Percentiles rank a stretch among this genome's conserved stretches.
Conservation (phyloP, 2,888 invertebrate species). For the Syrista parreyssii region DNA sequence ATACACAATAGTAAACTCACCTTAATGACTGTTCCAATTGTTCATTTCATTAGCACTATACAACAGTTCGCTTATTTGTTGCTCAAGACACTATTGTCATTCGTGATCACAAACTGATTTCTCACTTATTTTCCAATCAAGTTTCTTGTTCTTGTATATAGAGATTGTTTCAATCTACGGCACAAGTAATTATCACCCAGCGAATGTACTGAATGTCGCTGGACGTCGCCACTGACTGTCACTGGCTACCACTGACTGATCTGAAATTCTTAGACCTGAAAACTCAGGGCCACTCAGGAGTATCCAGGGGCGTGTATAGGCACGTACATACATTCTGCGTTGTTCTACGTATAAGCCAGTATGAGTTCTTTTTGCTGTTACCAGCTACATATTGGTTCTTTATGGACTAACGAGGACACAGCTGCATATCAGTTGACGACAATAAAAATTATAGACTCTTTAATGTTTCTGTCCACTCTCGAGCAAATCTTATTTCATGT, state of each 20-base stretch:
- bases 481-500: background rate
- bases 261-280: background rate
- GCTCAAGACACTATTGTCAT: background rate
- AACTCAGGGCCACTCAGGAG: background rate
- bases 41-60: background rate
- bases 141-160: background rate
- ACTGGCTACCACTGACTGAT: background rate
- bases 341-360: background rate
- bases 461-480: background rate
- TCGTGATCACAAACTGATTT: background rate
- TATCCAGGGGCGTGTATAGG: background rate
- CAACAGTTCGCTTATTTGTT: background rate
- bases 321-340: background rate
- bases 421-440: background rate
- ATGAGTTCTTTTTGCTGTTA: background rate
- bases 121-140: background rate
- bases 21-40: too few species aligned
- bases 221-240: background rate
- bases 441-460: background rate
- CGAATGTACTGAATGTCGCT: background rate
- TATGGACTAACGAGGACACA: background rate
- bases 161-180: background rate
- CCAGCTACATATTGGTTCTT: background rate
- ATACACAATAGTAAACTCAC: too few species aligned
- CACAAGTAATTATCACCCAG: background rate